These are phyloP conservation scores for Herminia tarsipennalis DNA, from an alignment of 2,888 invertebrate species.

Conservation along the genomic window DNA sequence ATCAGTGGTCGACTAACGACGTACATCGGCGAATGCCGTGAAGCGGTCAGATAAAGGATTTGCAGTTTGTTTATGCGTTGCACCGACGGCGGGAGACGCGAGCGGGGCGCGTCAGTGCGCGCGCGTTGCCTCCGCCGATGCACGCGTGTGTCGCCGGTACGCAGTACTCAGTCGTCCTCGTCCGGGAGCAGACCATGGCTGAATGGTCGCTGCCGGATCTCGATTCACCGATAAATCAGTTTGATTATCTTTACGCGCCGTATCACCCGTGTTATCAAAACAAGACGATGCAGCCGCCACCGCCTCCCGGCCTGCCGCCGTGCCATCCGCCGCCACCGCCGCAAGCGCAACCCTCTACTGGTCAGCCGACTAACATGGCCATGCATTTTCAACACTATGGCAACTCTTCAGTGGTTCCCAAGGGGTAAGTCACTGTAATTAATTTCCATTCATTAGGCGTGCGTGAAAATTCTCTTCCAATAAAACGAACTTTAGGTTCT, in stretches of 20 bases:
- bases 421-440: conserved; percentile 48
- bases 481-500: no score
- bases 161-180: conserved; percentile 47
- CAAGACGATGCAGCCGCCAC: conserved; percentile 33
- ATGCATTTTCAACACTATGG: conserved; percentile 20
- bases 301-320: conserved; percentile 22
- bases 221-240: conserved; percentile 51
- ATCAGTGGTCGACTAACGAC: conserved; percentile 62
- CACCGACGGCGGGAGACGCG: conserved; percentile 58
- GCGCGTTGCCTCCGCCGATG: conserved; percentile 65
- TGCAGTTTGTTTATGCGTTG: conserved; percentile 76
- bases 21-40: conserved; percentile 52
- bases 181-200: conserved; percentile 51
- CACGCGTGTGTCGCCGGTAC: conserved; percentile 63
- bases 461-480: no score
- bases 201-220: conserved; percentile 59
- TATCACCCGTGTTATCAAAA: conserved; percentile 47
- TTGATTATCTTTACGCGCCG: conserved; percentile 47
- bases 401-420: conserved; percentile 29
- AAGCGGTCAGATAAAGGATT: conserved; percentile 72
- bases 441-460: no score
- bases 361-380: conserved; percentile 19
- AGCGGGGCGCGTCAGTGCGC: conserved; percentile 64
- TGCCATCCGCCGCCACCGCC: conserved; percentile 30
- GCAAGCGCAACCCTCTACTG: conserved; percentile 33